Percentiles rank a stretch among this genome's conserved stretches.
phyloP scores from a whole-genome alignment of 1,140 invertebrate genomes.

The Idris sp. region DNA sequence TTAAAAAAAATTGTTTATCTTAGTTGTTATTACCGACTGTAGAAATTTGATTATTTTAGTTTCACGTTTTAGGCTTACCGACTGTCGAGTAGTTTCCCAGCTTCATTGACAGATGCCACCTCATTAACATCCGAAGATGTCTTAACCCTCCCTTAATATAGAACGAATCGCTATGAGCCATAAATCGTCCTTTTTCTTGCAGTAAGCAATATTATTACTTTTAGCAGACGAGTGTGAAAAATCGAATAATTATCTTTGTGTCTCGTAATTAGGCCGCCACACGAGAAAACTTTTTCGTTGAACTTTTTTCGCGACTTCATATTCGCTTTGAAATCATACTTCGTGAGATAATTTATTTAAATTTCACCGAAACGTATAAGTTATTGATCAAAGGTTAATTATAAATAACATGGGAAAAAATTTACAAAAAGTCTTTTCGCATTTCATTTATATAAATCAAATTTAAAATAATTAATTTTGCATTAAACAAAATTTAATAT shows the following conservation, averaged over 20 bases:
- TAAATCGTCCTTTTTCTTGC: constrained; percentile 66
- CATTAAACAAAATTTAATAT: no score
- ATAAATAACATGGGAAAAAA: no score
- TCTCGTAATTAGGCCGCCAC: constrained; percentile 71
- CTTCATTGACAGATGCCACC: constrained; percentile 2
- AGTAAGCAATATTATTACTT: constrained; percentile 63
- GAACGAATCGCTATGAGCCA: constrained; percentile 70
- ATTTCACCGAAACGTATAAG: no score
- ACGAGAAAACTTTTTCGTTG: no score
- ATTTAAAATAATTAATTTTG: no score
- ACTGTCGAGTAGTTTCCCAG: background rate
- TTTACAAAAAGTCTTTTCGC: no score
- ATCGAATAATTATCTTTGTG: constrained; percentile 71
- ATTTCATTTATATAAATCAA: no score
- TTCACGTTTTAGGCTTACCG: no score
- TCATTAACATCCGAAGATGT: background rate
- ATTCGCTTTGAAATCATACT: constrained; percentile 30
- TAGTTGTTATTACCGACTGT: background rate
- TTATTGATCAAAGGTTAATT: no score
- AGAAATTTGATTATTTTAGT: no score
- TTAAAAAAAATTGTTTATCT: no score
- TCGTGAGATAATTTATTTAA: constrained; percentile 53
- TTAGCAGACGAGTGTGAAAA: constrained; percentile 69
- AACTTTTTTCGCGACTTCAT: constrained; percentile 56
- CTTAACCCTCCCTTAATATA: constrained; percentile 35